Conservation (phyloP, 2,797 vertebrate species). For the Poeciliopsis infans region DNA sequence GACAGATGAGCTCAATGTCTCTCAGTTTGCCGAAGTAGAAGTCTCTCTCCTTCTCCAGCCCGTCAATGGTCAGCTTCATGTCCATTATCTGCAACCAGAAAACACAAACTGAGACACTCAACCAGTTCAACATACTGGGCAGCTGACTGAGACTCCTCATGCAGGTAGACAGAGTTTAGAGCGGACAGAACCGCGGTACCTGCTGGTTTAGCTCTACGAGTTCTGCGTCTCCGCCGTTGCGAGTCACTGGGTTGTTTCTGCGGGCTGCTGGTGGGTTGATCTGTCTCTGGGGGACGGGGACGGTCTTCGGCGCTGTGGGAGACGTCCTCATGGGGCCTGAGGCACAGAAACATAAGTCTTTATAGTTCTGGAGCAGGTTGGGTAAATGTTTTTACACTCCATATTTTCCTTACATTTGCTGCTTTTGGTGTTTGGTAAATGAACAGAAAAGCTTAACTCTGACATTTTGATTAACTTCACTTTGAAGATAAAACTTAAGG, state of each 20-base stretch:
- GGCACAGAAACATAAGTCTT: conserved; percentile 31
- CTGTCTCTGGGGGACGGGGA: conserved; percentile 81
- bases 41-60: conserved; percentile 95
- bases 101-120: neutral
- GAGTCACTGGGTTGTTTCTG: conserved; percentile 77
- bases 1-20: conserved; percentile 97
- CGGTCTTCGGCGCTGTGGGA: conserved; percentile 89
- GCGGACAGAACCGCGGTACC: conserved; percentile 67
- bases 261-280: conserved; percentile 79
- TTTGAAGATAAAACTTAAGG: neutral
- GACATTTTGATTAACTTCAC: neutral
- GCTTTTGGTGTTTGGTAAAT: neutral
- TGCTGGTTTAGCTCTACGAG: conserved; percentile 94
- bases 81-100: conserved; percentile 84
- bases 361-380: neutral
- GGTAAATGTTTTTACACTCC: neutral
- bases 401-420: neutral
- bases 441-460: neutral
- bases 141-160: neutral
- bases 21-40: conserved; percentile 98
- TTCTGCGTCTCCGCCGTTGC: conserved; percentile 89
- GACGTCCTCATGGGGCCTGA: conserved; percentile 91
- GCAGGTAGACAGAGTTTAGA: neutral
- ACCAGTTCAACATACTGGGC: neutral
- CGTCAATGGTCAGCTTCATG: conserved; percentile 91